Percentiles rank a stretch among this genome's conserved stretches.
These are phyloP conservation scores for Oxycera nigricornis DNA, from an alignment of 2,888 invertebrate genomes.

Conservation along the genomic window DNA sequence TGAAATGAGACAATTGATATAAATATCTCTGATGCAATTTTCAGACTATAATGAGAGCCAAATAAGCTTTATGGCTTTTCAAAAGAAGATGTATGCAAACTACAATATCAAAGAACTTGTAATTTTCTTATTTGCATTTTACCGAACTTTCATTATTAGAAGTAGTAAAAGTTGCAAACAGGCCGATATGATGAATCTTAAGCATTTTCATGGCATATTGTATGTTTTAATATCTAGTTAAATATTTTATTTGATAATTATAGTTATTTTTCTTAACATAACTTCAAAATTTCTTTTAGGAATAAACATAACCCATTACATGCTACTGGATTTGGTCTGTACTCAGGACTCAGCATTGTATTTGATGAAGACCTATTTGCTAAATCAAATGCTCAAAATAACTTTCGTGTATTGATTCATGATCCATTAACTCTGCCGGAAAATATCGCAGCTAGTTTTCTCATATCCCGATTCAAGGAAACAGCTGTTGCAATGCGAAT, in stretches of 20 bases:
- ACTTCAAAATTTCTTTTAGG: background rate
- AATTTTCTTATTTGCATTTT: too few relatives aligned
- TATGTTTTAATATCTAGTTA: background rate
- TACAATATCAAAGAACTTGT: too few relatives aligned
- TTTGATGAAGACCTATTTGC: background rate
- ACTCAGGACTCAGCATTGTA: slow-evolving; percentile 9
- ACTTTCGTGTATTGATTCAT: slow-evolving; percentile 19
- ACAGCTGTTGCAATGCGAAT: slow-evolving; percentile 28
- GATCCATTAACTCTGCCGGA: slow-evolving; percentile 21
- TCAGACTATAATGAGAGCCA: too few relatives aligned
- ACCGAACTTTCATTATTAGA: too few relatives aligned
- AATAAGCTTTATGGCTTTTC: too few relatives aligned
- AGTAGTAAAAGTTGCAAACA: too few relatives aligned
- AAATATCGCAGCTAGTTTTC: slow-evolving; percentile 18
- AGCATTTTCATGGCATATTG: background rate
- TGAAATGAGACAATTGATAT: too few relatives aligned
- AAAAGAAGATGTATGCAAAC: too few relatives aligned
- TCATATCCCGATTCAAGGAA: background rate
- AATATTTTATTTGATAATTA: background rate
- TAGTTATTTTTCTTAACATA: background rate
- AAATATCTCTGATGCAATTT: too few relatives aligned
- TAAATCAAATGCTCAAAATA: background rate
- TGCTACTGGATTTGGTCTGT: background rate
- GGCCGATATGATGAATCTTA: too few relatives aligned
- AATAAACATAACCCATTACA: background rate